These are phyloP conservation scores for Ectropis grisescens DNA, from an alignment of 1,140 invertebrate genomes.

Conservation along the genomic window DNA sequence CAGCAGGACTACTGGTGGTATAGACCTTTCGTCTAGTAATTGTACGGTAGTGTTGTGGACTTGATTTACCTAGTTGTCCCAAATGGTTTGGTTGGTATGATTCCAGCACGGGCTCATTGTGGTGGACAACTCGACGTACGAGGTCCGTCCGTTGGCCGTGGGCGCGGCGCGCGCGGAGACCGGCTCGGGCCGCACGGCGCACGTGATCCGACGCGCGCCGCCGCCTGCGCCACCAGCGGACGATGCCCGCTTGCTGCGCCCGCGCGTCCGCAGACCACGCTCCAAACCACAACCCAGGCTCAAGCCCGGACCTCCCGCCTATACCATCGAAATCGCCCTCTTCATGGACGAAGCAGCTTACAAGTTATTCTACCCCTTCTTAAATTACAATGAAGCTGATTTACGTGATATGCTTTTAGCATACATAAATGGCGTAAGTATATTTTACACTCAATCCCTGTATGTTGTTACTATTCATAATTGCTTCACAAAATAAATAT, in stretches of 20 bases:
- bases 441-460: not conserved
- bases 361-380: slow-evolving; percentile 77
- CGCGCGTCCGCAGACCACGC: slow-evolving; percentile 22
- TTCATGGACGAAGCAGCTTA: slow-evolving; percentile 82
- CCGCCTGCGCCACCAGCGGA: slow-evolving; percentile 41
- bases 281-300: slow-evolving; percentile 17
- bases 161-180: slow-evolving; percentile 31
- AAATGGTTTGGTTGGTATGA: too few relatives aligned
- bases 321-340: slow-evolving; percentile 77
- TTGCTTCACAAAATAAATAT: too few relatives aligned
- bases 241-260: slow-evolving; percentile 34
- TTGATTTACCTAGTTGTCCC: too few relatives aligned
- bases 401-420: slow-evolving; percentile 80
- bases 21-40: too few relatives aligned
- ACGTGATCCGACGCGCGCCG: slow-evolving; percentile 71
- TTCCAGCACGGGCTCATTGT: slow-evolving; percentile 75
- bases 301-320: slow-evolving; percentile 44
- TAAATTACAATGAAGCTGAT: slow-evolving; percentile 74
- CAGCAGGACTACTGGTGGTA: too few relatives aligned
- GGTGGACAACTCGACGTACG: slow-evolving; percentile 74
- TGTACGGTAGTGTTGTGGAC: too few relatives aligned
- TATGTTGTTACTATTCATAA: too few relatives aligned
- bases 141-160: slow-evolving; percentile 73
- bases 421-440: slow-evolving; percentile 79
- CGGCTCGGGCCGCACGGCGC: slow-evolving; percentile 47